Conservation (phyloP, 2,113 vertebrate species). For the Sitta europaea region DNA sequence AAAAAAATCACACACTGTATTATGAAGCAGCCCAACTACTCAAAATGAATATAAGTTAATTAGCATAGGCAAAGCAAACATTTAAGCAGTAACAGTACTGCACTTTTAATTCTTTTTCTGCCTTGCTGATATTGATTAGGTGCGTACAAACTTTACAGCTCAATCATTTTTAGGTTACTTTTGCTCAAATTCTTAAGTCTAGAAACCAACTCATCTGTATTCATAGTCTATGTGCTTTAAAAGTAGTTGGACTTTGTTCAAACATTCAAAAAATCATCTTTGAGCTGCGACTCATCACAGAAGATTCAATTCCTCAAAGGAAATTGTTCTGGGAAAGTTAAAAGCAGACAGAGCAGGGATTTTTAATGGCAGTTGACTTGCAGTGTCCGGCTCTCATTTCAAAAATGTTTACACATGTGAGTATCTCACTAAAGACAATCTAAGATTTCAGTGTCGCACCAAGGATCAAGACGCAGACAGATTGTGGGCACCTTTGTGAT, state of each 20-base stretch:
- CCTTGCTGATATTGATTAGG: neutral
- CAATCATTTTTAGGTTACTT: neutral
- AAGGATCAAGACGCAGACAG: neutral
- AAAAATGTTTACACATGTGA: neutral
- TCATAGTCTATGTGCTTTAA: neutral
- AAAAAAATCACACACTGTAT: neutral
- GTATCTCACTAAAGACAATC: neutral
- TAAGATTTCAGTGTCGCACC: neutral
- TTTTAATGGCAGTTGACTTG: neutral
- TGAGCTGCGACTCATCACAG: neutral
- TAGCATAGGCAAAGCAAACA: neutral
- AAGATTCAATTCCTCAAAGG: conserved; percentile 7
- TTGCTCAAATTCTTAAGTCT: neutral
- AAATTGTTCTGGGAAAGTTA: conserved; percentile 19
- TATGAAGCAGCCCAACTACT: neutral
- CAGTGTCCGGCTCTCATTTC: neutral
- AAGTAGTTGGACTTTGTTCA: conserved; percentile 15
- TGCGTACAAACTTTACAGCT: neutral
- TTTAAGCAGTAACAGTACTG: neutral
- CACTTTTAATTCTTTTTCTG: neutral
- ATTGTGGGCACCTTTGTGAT: neutral
- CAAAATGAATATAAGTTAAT: neutral
- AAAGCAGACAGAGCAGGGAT: conserved; percentile 1
- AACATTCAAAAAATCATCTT: conserved; percentile 3
- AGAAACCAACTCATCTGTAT: neutral